Evolutionary conservation across 2,113 vertebrate species (phyloP), one percentile per base, ranked within the genome.

Genomic region (Ptilonorhynchus violaceus): DNA sequence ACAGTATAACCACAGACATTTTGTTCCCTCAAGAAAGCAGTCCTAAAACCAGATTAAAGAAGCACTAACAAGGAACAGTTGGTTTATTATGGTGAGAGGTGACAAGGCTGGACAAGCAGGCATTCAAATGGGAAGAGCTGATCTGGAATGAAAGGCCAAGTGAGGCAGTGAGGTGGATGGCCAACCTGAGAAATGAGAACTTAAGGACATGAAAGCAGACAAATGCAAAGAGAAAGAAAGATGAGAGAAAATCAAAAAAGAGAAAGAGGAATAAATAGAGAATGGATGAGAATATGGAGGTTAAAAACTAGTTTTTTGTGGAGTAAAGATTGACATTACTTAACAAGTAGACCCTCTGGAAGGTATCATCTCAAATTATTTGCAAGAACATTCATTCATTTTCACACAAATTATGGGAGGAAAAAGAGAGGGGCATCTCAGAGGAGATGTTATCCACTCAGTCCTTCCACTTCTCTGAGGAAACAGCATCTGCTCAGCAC

Each of bases 361-460:
- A 23, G 37, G 50, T 63, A 70, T 18, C 0, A 16, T 50, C 53
- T 83, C 70, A 83, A 93, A 76, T 62, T 86, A 93, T 77, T 80
- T 91, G 37, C 37, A 77, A 77, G 55, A 75, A 90, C 21, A 77
- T 66, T 70, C 62, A 93, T 27, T 83, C 35, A 68, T 72, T 62
- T 79, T 96, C 41, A 80, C 4, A 1, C 14, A 94, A 88, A 90
- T 88, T 76, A 86, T 25, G 50, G 19, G 59, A 82, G 41, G 56
- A 76, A 86, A 88, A 93, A 63, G 44, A 85, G 28, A 11, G 90
- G 46, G 22, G 27, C 59, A 77, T 91, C 91, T 93, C 96, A 91
- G 75, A 96, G 70, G 88, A 93, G 72, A 73, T 52, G 58, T 72
- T 91, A 92, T 47, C 60, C 58, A 82, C 79, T 92, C 70, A 72